A percentile compares a stretch with the other conserved stretches of the same genome.
phyloP scores from a whole-genome alignment of 2,888 invertebrate species.

The Amblyteles armatorius region DNA sequence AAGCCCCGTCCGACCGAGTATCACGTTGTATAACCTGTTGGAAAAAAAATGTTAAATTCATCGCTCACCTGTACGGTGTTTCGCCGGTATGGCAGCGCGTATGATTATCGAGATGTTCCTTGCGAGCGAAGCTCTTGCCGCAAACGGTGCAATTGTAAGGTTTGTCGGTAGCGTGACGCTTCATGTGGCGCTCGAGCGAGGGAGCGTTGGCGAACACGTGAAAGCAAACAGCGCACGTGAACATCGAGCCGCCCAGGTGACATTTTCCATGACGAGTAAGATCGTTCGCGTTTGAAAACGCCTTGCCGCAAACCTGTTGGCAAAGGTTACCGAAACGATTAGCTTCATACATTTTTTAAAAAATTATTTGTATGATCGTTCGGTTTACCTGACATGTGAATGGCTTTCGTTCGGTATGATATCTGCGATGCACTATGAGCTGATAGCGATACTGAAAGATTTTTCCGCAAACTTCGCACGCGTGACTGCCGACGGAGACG shows the following conservation, averaged over 20 bases:
- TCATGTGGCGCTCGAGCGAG: conserved; percentile 90
- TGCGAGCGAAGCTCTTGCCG: conserved; percentile 94
- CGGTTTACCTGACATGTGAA: conserved; percentile 88
- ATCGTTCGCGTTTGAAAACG: conserved; percentile 92
- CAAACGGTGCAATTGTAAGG: conserved; percentile 94
- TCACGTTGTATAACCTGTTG: background rate
- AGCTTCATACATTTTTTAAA: background rate
- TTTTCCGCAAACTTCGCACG: conserved; percentile 94
- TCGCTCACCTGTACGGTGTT: conserved; percentile 89
- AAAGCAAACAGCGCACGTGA: conserved; percentile 90
- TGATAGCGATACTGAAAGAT: conserved; percentile 95
- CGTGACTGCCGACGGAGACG: conserved; percentile 88
- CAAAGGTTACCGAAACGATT: background rate
- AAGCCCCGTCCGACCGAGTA: background rate
- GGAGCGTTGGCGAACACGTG: conserved; percentile 91
- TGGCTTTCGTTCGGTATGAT: conserved; percentile 94
- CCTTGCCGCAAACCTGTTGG: conserved; percentile 93
- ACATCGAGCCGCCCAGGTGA: conserved; percentile 92
- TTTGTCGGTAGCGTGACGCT: conserved; percentile 93
- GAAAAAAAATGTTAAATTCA: conserved; percentile 3
- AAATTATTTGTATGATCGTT: background rate
- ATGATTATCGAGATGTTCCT: conserved; percentile 95
- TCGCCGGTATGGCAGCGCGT: conserved; percentile 93
- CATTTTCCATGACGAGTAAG: conserved; percentile 93
- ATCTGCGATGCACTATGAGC: conserved; percentile 93